Conservation (phyloP, 1,140 invertebrate species). For the Lethrus apterus region DNA sequence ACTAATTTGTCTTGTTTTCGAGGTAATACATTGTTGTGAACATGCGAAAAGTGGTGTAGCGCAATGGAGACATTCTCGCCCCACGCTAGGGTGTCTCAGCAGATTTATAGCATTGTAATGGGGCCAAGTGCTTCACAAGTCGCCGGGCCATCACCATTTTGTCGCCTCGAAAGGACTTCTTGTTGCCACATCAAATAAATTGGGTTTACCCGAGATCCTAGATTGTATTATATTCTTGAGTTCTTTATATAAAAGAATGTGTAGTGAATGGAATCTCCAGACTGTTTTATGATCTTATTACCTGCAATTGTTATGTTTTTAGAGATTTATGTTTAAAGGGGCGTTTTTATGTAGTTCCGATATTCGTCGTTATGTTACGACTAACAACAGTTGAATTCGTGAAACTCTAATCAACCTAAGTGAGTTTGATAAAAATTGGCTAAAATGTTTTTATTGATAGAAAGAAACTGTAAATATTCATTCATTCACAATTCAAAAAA, state of each 20-base stretch:
- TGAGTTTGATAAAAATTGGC: too few relatives aligned
- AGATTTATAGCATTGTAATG: slow-evolving; percentile 43
- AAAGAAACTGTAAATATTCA: too few relatives aligned
- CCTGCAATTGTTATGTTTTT: slow-evolving; percentile 40
- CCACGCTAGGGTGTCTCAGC: slow-evolving; percentile 14
- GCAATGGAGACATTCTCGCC: slow-evolving; percentile 32
- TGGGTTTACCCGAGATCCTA: slow-evolving; percentile 25
- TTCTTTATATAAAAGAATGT: slow-evolving; percentile 25
- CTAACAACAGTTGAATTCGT: too few relatives aligned
- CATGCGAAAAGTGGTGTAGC: slow-evolving; percentile 22
- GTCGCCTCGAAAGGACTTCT: slow-evolving; percentile 34
- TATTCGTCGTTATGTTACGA: too few relatives aligned
- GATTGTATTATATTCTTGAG: slow-evolving; percentile 19
- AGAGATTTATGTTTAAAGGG: slow-evolving; percentile 32
- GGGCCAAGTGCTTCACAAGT: slow-evolving; percentile 41
- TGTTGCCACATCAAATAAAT: slow-evolving; percentile 37
- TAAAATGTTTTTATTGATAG: too few relatives aligned
- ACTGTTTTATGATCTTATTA: slow-evolving; percentile 40
- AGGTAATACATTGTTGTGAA: slow-evolving; percentile 25
- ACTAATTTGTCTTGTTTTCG: slow-evolving; percentile 28
- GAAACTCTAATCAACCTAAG: too few relatives aligned
- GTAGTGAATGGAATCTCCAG: slow-evolving; percentile 32
- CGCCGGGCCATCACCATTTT: slow-evolving; percentile 40
- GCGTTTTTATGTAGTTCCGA: slow-evolving; percentile 15
- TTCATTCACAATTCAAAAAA: too few relatives aligned